A percentile compares a stretch with the other conserved stretches of the same genome.
phyloP scores from a whole-genome alignment of 2,797 vertebrate genomes.

The Amblyopsis hoosieri region DNA sequence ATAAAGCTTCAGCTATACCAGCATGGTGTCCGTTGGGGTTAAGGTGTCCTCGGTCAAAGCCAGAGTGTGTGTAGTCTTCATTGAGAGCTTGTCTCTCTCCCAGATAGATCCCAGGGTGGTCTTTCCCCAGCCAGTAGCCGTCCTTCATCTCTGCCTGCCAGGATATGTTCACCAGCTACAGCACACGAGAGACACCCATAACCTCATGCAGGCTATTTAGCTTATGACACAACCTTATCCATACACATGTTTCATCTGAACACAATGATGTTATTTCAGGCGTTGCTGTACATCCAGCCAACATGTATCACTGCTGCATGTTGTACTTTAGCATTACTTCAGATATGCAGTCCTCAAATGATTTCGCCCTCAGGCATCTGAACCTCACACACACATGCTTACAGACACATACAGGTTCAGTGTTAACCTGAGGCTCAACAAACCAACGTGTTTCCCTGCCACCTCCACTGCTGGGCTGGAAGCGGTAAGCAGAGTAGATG shows the following conservation, averaged over 20 bases:
- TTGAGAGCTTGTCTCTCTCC: slow-evolving; percentile 78
- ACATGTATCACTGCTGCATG: too few relatives aligned
- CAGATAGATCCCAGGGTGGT: slow-evolving; percentile 66
- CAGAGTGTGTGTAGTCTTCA: slow-evolving; percentile 76
- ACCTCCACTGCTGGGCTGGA: slow-evolving; percentile 73
- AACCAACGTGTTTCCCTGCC: slow-evolving; percentile 78
- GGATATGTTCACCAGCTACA: slow-evolving; percentile 65
- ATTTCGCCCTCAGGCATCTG: too few relatives aligned
- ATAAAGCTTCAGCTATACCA: slow-evolving; percentile 48
- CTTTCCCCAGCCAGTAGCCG: slow-evolving; percentile 67
- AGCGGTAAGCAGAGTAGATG: slow-evolving; percentile 76
- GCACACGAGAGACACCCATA: not conserved
- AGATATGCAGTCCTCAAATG: too few relatives aligned
- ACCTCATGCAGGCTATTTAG: not conserved
- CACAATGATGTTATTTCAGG: too few relatives aligned
- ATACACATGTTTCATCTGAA: too few relatives aligned
- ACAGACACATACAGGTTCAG: not conserved
- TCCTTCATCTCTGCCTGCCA: slow-evolving; percentile 77
- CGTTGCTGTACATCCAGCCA: too few relatives aligned
- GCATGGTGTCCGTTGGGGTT: slow-evolving; percentile 81
- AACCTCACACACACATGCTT: not conserved
- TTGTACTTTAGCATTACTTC: too few relatives aligned
- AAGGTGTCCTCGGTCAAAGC: slow-evolving; percentile 79
- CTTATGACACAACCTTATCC: not conserved
- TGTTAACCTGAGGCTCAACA: slow-evolving; percentile 78